Base-by-base conservation (phyloP, 2,888 invertebrate species). In the Drosophila mercatorum region DNA sequence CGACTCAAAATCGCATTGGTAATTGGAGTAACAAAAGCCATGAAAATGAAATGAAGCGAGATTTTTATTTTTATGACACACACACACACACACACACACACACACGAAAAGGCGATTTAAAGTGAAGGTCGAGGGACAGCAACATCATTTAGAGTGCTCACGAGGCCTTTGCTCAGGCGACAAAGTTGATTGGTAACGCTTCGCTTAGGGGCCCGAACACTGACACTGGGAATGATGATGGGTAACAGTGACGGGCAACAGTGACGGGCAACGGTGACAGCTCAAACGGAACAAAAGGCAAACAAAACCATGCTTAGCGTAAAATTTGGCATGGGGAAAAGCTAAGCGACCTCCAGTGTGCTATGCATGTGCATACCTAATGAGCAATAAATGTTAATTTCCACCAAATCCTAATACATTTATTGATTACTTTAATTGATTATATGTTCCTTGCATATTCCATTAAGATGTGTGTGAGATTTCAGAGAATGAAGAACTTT, bases 1-100 rank as follows among this genome's bases (percentile, higher is more conserved):
- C 28, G 40, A 55, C 28, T 40, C 47, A 49, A 68, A 47, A 59
- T 56, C 55, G 57, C 72, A 65, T 53, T 66, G 68, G 78, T 79
- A 77, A 86, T 81, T 83, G 84, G 72, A 87, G 83, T 81, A 86
- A 77, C 74, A 79, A 72, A 70, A 71, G 62, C 73, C 75, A 83
- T 81, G 79, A 79, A 59, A 74, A 79, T 57, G 58, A 78, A 78
- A 69, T 81, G 78, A 81, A 78, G 75, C 73, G 67, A 68, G 73
- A 75, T 83, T 82, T 82, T 73, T 75, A 78, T 75, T 81, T 73
- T 78, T 83, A 80, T 78, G 81, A 72, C 78, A 77, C 64, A 58
- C 57, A 44, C 36, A 57, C 74, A 71, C 47, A 68, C 60, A 68
- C 17, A 53, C 73, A 68, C 60, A 55, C 67, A 17, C 67, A 69